phyloP scores from a whole-genome alignment of 2,888 invertebrate species.

The Saturnia pavonia region DNA sequence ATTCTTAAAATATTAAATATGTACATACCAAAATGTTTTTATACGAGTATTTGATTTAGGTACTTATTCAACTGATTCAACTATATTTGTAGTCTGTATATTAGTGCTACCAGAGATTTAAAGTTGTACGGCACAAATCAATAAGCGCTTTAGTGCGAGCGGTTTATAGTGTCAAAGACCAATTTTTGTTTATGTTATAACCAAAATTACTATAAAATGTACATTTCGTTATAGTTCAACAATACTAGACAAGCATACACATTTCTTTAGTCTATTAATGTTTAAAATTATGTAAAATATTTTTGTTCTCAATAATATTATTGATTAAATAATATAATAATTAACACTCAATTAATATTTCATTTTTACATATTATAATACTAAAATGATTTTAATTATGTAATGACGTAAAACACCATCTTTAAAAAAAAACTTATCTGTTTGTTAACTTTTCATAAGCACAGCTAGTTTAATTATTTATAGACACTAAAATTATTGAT shows the following conservation, averaged over 20 bases:
- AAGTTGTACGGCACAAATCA: not conserved
- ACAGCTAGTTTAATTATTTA: not conserved
- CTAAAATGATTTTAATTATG: too few relatives aligned
- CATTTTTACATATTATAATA: too few relatives aligned
- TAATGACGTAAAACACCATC: not conserved
- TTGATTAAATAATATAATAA: too few relatives aligned
- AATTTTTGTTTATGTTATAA: not conserved
- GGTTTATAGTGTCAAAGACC: not conserved
- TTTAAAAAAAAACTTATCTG: not conserved
- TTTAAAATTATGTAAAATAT: too few relatives aligned
- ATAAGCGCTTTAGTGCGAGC: not conserved
- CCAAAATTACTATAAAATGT: not conserved
- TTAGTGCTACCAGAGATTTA: not conserved
- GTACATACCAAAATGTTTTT: too few relatives aligned
- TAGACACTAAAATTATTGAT: too few relatives aligned
- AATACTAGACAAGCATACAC: not conserved
- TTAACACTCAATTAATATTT: too few relatives aligned
- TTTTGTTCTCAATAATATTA: too few relatives aligned
- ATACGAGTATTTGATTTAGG: not conserved
- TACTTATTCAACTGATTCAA: not conserved
- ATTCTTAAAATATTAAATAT: too few relatives aligned
- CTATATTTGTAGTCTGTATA: not conserved
- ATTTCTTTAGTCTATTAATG: too few relatives aligned
- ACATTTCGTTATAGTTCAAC: not conserved
- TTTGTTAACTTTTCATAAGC: not conserved